Base-by-base conservation (phyloP, 2,797 vertebrate species). In the Hippocampus kuda region DNA sequence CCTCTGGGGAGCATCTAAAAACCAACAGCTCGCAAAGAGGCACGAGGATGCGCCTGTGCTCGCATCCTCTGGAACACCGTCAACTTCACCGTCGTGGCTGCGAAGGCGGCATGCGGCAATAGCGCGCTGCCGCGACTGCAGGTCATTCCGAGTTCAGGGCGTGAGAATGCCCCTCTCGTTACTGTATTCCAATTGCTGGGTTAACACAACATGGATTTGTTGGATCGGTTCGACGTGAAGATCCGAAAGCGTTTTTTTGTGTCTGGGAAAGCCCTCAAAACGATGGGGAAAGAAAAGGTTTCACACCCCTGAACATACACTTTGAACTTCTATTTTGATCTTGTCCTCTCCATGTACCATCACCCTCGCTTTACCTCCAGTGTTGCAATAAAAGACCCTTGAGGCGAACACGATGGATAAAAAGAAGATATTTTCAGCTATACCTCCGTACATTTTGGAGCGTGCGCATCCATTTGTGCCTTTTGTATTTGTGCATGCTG, bases 361-460 rank as follows among this genome's bases (percentile, higher is more conserved):
- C 34, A 18, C 16, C 30, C 6, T 61, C 18, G 27, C 16, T 38
- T 20, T 34, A 61, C 59, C 16, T 34, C 30, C 7, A 61, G 27
- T 38, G 59, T 30, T 61, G 59, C 59, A 61, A 61, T 61, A 38
- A 61, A 61, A 61, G n/a, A 34, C 7, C 22, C 30, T 61, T 22
- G 27, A 61, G 18, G 59, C 59, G 22, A 38, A 61, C 27, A 9
- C 30, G 9, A 34, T 0, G 9, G 59, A 61, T 34, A 20, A 59
- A 30, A 59, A 51, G 16, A 46, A 46, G 22, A 38, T 56, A 60
- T 68, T 41, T 70, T 61, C 69, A 42, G 67, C 20, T 65, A 13
- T 67, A 46, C 49, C 48, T 64, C 42, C 68, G 48, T 30, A 66
- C 6, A 72, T 64, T 67, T 60, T 68, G 12, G 26, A 68, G 70